Evolutionary conservation across 2,888 invertebrate genomes (phyloP).

Genomic region (Caenorhabditis angaria): DNA sequence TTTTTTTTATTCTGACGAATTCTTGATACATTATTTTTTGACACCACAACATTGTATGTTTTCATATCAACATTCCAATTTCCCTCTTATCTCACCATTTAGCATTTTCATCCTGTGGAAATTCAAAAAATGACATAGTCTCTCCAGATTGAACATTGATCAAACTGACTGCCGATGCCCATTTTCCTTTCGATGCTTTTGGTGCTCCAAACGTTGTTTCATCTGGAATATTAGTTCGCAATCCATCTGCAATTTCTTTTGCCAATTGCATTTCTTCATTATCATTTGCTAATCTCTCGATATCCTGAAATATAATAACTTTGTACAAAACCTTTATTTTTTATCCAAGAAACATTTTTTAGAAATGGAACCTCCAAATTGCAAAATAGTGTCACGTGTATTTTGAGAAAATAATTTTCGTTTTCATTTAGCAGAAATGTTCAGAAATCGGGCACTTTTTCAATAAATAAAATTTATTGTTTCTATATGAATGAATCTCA

Average conservation of each 20-base stretch:
- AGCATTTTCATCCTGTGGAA: slow-evolving; percentile 96
- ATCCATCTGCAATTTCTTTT: slow-evolving; percentile 94
- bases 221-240: slow-evolving; percentile 93
- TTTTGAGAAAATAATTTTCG: no score
- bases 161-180: slow-evolving; percentile 84
- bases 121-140: slow-evolving; percentile 82
- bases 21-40: no score
- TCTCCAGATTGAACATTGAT: slow-evolving; percentile 85
- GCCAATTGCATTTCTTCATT: slow-evolving; percentile 93
- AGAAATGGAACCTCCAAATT: no score
- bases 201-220: slow-evolving; percentile 89
- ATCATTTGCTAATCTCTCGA: slow-evolving; percentile 90
- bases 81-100: slow-evolving; percentile 81
- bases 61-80: no score
- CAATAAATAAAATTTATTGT: no score
- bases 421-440: no score
- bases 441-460: no score
- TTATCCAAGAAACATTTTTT: not conserved
- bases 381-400: no score
- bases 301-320: slow-evolving; percentile 77
- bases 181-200: slow-evolving; percentile 80
- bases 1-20: no score
- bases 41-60: no score
- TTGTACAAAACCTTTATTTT: not conserved
- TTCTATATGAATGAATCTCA: no score